phyloP scores from a whole-genome alignment of 2,797 vertebrate genomes.

The Alauda arvensis region DNA sequence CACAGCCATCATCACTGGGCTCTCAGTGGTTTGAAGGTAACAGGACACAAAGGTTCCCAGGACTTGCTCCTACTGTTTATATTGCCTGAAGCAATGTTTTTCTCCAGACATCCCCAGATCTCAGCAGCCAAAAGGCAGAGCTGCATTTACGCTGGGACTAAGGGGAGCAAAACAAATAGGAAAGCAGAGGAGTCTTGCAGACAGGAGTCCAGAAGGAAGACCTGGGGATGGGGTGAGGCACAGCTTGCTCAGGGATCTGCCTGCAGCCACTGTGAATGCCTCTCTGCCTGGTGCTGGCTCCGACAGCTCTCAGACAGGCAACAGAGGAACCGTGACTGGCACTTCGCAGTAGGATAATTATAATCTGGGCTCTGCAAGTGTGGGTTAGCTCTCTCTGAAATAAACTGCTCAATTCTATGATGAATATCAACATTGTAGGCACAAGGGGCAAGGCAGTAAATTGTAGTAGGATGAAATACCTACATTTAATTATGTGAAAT shows the following conservation, averaged over 20 bases:
- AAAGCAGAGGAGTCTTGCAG: background rate
- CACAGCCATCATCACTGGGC: background rate
- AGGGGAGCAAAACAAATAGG: background rate
- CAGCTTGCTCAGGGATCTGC: background rate
- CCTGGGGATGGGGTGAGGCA: background rate
- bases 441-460: slow-evolving; percentile 71
- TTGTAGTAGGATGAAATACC: slow-evolving; percentile 76
- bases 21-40: background rate
- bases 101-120: background rate
- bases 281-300: background rate
- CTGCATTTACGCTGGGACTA: background rate
- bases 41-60: background rate
- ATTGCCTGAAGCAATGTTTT: background rate
- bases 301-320: background rate
- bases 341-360: slow-evolving; percentile 67
- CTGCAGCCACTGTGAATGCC: background rate
- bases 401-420: slow-evolving; percentile 66
- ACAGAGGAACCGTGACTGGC: slow-evolving; percentile 30
- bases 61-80: background rate
- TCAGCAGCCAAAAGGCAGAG: background rate
- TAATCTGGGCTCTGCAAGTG: slow-evolving; percentile 67
- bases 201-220: background rate
- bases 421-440: slow-evolving; percentile 73
- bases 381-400: slow-evolving; percentile 72
- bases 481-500: slow-evolving; percentile 79